Base-by-base conservation (phyloP, 2,797 vertebrate genomes). In the Phylloscopus collybita region DNA sequence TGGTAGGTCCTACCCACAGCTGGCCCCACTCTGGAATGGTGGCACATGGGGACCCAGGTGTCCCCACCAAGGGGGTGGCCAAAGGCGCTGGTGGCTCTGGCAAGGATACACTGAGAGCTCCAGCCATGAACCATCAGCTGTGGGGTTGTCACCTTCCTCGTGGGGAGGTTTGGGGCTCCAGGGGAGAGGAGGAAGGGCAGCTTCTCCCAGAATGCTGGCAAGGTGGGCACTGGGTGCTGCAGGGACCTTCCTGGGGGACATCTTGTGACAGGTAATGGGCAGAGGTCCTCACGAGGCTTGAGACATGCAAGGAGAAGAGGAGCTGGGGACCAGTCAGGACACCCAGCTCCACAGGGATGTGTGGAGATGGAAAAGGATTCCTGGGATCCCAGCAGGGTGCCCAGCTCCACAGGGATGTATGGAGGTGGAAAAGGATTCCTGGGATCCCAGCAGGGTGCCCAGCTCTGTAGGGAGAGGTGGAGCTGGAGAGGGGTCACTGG, bases 131-230 rank as follows among this genome's bases (percentile, higher is more conserved):
- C 44, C 50, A 29, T 20, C 4, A 4, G 59, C 49, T 54, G 20
- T 18, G n/a, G 86, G 60, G 96, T 97, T 94, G 72, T 88, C 85
- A 53, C 93, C 76, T 92, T 96, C 91, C 95, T 97, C 5, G 1
- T 85, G 81, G 93, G 95, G 95, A 91, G 88, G 91, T 97, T 71
- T 80, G 86, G 80, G 84, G 6, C 8, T 57, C 11, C 0, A 5
- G 22, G 13, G 5, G 14, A 40, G 59, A 59, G 8, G 66, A 53
- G n/a, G 32, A 60, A 60, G 18, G 1, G 6, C 1, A 14, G 32
- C 29, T 26, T 59, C 22, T 67, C 25, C 54, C 4, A 2, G 13
- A 38, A 32, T 44, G 36, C 51, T 64, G 57, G 29, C 59, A 51
- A 36, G 50, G 30, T 59, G 59, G 72, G 26, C 81, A 38, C 20